Conservation (phyloP, 2,888 invertebrate genomes). For the Trichopria drosophilae region DNA sequence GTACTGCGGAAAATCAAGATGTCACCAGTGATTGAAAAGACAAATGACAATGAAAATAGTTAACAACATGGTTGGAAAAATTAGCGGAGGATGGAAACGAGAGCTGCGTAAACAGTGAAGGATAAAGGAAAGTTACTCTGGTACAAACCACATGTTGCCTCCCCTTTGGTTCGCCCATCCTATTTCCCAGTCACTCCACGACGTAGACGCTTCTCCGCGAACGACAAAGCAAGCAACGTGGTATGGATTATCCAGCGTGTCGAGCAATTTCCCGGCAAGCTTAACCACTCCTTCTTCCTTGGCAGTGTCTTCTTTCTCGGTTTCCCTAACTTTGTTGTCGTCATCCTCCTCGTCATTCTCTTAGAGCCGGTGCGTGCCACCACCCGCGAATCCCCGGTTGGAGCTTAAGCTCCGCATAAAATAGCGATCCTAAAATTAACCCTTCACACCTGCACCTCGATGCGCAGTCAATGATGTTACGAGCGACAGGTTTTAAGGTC, state of each 20-base stretch:
- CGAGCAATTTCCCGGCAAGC: constrained; percentile 31
- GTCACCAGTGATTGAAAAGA: too few species aligned
- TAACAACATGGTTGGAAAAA: too few species aligned
- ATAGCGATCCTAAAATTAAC: too few species aligned
- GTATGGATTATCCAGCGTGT: constrained; percentile 41
- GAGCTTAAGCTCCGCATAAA: constrained; percentile 19
- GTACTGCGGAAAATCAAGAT: too few species aligned
- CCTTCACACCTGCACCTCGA: too few species aligned
- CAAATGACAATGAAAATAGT: too few species aligned
- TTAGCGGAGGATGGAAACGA: too few species aligned
- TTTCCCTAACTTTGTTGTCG: not conserved
- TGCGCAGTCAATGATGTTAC: too few species aligned
- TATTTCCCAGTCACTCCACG: constrained; percentile 20
- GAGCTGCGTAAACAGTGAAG: constrained; percentile 15
- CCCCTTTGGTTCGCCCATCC: constrained; percentile 29
- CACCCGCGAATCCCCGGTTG: constrained; percentile 7
- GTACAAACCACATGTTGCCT: constrained; percentile 48
- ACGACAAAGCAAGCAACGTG: constrained; percentile 26
- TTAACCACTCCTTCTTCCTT: constrained; percentile 16
- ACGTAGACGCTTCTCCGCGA: constrained; percentile 22
- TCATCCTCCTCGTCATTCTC: not conserved
- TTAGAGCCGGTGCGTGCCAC: not conserved
- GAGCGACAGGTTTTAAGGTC: too few species aligned
- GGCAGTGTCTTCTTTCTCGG: too few species aligned
- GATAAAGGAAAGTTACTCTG: constrained; percentile 37